Evolutionary conservation across 1,140 invertebrate species (phyloP).

Genomic region (Trichogramma pretiosum): DNA sequence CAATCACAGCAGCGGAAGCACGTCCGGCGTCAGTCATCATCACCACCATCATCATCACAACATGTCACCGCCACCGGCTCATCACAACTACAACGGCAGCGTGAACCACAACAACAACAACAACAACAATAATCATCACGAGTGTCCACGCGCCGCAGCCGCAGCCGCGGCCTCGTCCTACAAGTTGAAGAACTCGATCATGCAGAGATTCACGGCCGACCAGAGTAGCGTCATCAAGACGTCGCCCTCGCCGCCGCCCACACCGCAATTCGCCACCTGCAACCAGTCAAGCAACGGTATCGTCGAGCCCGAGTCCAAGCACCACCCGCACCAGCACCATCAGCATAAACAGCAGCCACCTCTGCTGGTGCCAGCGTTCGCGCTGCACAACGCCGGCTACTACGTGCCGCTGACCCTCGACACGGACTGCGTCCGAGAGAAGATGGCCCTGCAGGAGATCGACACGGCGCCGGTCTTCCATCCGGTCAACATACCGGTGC

Average conservation of each 20-base stretch:
- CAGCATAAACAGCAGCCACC: slow-evolving; percentile 25
- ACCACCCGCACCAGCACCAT: slow-evolving; percentile 6
- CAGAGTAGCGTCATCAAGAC: slow-evolving; percentile 43
- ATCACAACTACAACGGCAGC: slow-evolving; percentile 1
- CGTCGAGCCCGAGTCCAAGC: not conserved
- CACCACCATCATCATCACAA: not conserved
- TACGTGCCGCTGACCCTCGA: slow-evolving; percentile 87
- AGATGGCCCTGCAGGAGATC: slow-evolving; percentile 51
- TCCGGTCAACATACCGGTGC: slow-evolving; percentile 81
- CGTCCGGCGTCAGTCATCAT: too few relatives aligned
- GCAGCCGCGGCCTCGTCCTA: slow-evolving; percentile 57
- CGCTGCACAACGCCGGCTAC: slow-evolving; percentile 77
- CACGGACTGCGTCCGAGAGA: slow-evolving; percentile 61
- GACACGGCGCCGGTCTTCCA: slow-evolving; percentile 70
- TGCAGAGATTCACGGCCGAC: slow-evolving; percentile 64
- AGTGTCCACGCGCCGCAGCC: too few relatives aligned
- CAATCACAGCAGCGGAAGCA: slow-evolving; percentile 43
- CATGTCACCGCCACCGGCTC: not conserved
- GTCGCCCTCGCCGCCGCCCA: slow-evolving; percentile 27
- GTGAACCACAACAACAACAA: too few relatives aligned
- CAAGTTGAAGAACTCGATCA: slow-evolving; percentile 93
- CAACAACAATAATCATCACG: too few relatives aligned
- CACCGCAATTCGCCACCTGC: slow-evolving; percentile 5
- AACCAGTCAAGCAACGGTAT: too few relatives aligned
- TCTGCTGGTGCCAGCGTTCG: slow-evolving; percentile 62